Conservation (phyloP, 2,888 invertebrate genomes). For the Pachymerium ferrugineum region DNA sequence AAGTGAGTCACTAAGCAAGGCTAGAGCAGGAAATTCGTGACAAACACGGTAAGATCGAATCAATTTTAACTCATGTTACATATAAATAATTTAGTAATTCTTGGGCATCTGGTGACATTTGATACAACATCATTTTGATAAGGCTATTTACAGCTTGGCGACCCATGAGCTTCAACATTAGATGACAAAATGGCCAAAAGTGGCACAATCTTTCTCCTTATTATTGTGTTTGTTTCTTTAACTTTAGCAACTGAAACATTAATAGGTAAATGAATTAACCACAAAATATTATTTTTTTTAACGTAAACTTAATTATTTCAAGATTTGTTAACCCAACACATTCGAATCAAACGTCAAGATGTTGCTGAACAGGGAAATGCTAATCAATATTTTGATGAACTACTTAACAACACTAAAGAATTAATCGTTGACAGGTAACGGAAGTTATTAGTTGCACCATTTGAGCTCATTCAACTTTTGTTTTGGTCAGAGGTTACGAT, state of each 20-base stretch:
- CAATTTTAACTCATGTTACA: too few species aligned
- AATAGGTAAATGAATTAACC: not conserved
- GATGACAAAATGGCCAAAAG: conserved; percentile 19
- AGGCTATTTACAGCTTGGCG: not conserved
- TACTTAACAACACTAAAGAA: conserved; percentile 20
- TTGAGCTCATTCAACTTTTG: not conserved
- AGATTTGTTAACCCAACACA: too few species aligned
- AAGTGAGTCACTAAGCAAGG: not conserved
- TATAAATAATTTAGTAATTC: too few species aligned
- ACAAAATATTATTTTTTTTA: too few species aligned
- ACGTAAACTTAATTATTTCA: too few species aligned
- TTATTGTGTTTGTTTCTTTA: not conserved
- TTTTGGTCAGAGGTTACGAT: not conserved
- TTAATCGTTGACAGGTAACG: conserved; percentile 14
- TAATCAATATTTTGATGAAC: conserved; percentile 15
- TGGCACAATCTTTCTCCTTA: not conserved
- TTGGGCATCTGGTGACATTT: not conserved
- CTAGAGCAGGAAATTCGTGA: too few species aligned
- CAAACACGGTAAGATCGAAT: not conserved
- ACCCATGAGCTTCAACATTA: not conserved
- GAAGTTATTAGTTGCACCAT: too few species aligned
- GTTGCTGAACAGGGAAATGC: conserved; percentile 26
- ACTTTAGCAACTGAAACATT: not conserved
- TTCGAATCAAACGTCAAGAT: not conserved
- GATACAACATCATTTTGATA: not conserved